Evolutionary conservation across 2,888 invertebrate species (phyloP), one percentile per base, ranked within the genome.

Genomic region (Caenorhabditis sp.): DNA sequence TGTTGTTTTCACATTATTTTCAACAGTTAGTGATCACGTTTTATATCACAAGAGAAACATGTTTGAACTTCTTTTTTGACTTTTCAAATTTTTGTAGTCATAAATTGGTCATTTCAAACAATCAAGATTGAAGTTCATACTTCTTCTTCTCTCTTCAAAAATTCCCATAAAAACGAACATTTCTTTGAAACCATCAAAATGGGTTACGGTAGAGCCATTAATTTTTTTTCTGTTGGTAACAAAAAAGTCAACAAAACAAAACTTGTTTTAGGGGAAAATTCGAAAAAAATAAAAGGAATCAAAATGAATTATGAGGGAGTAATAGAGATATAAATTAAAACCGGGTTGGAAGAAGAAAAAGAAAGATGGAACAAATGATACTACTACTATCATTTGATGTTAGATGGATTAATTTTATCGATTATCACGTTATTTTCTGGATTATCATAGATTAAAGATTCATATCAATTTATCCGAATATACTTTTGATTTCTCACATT

Each of bases 241-340:
- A 49, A 58, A 69, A 65, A 65, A 66, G 58, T 66, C 70, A 70
- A 70, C 70, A 70, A 65, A 70, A 70, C 70, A 70, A 65, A 69
- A 69, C 64, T 65, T 43, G 43, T 43, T 43, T 43, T 10, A 17
- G 3, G 43, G 43, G 14, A 43, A 14, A 31, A 31, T 31, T 43
- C 14, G 43, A 43, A 55, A 55, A 55, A 55, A 55, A 27, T 26
- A 17, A 57, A 2, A 26, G 36, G 49, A 43, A 1, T 23, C 5
- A 50, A 43, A 63, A 36, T 23, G 21, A 43, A n/a, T 24, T 50
- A 36, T 58, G 43, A 27, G 43, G 43, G 24, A 31, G 37, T 37
- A n/a, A 57, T 59, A 36, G 58, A 58, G 58, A 51, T 24, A 58
- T 53, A 51, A 58, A 59, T 26, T 57, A 31, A 57, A 27, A 27